Base-by-base conservation (phyloP, 1,140 invertebrate genomes). In the Drosophila funebris region DNA sequence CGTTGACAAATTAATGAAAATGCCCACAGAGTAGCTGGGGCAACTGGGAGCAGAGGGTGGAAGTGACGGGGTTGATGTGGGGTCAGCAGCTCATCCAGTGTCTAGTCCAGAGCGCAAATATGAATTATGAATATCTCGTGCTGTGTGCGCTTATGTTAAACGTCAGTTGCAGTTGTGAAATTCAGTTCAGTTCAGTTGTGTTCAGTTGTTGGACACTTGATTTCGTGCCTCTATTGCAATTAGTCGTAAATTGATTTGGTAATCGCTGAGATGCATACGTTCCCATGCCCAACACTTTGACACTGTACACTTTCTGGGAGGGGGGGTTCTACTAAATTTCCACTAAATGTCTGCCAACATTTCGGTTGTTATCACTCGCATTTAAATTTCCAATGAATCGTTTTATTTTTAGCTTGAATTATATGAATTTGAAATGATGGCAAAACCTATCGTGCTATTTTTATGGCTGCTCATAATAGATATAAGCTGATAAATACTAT, bases 221-320 rank as follows among this genome's bases (percentile, higher is more conserved):
- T 36, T 63, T 63, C 46, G 29, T 53, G 33, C 50, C 41, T 33
- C 41, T 48, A 22, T 39, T 56, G 48, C 46, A 76, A 69, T 69
- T 69, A 76, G 74, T 60, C 20, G 58, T 70, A 63, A 69, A 76
- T 74, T 76, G 74, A 68, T 76, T 73, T 69, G 44, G 70, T 60
- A 73, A 73, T 68, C 62, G 31, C 24, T 27, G 27, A 5, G n/a
- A 4, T 14, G 20, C 16, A 33, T 8, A 39, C 43, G 33, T 53
- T 63, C 39, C 50, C 50, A 64, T 57, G 68, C 43, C 33, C 60
- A 46, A 33, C 63, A 73, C 43, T 52, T 9, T 69, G 63, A 62
- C 63, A 57, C 56, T 24, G 33, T 20, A 71, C 29, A 46, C 52
- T 31, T 61, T 56, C 31, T 16, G 41, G 44, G 43, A n/a, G n/a